Base-by-base conservation (phyloP, 2,797 vertebrate genomes). In the Acanthopagrus latus region DNA sequence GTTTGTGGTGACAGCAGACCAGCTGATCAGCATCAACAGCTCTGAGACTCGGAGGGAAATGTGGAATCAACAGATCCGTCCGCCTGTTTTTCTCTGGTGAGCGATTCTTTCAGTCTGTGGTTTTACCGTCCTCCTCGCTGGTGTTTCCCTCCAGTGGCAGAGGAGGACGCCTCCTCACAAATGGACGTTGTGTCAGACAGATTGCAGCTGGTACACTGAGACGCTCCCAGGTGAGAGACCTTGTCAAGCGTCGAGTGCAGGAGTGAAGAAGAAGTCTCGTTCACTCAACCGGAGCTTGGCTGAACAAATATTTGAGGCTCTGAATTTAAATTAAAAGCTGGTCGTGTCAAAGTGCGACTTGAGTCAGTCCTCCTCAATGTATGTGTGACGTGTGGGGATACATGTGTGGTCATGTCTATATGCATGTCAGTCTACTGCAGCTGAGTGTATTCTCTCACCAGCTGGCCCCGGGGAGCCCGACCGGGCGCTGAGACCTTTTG, bases 141-240 rank as follows among this genome's bases (percentile, higher is more conserved):
- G 7, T 17, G 47, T 21, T n/a, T 27, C 48, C 54, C n/a, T 46
- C 51, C 21, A 25, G 4, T 3, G 5, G 33, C 63, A 41, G 43
- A 17, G 14, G n/a, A 9, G 10, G 7, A 54, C 14, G 1, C 54
- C 17, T 51, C 7, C 10, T 12, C 38, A 55, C 5, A 59, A 59
- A 55, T 21, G 54, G 25, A 43, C 23, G 3, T 1, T 23, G 57
- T 43, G 73, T 47, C 27, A 29, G 46, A 52, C 48, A 27, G 54
- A 10, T 29, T 5, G n/a, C 18, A 16, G 56, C 43, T 1, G 55
- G 56, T 27, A 43, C 14, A 12, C 21, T 11, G 56, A 56, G 51
- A 68, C 43, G 64, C 52, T 79, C 66, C 20, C 51, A 23, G 71
- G 63, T 48, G 77, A 27, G 64, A 77, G 64, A 44, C 33, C 48